Evolutionary conservation across 2,888 invertebrate genomes (phyloP), one percentile per base, ranked within the genome.

Genomic region (Campaea margaritaria): DNA sequence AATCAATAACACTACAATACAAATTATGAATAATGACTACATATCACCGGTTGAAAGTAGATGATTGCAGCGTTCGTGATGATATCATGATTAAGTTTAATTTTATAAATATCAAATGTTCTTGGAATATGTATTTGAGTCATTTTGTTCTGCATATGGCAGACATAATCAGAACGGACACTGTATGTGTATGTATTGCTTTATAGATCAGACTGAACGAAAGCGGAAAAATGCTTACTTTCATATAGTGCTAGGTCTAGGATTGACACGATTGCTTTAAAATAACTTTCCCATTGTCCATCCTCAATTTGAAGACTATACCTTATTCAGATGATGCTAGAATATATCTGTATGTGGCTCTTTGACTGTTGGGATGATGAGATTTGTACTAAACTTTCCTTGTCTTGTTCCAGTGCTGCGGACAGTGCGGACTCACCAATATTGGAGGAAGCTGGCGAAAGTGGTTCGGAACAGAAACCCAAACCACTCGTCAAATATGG

Each of bases 401-500:
- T 45, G 57, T 66, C 5, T 84, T 82, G 76, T 85, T 85, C 0
- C 81, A 93, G 93, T 90, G 87, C 93, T 90, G 91, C 89, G 89
- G 93, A 93, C 88, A 93, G 91, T 65, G 89, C 93, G 86, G 96
- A 96, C 86, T 95, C 96, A 85, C 95, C 96, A 80, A 95, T 96
- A 86, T 93, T 96, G 85, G 96, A 95, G 86, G 96, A 96, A 89
- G 95, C 95, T 76, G 94, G 95, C 84, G 94, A 94, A 86, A 95
- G 95, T 83, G 95, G 95, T 80, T 94, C 95, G 69, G 96, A 96
- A 79, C 93, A 92, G 81, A 96, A 96, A 87, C 96, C 96, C 67
- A 96, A 96, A 87, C 95, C 94, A 72, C 93, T 94, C 75, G 93
- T 96, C 81, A 97, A 97, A 93, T 98, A 97, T 93, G 98, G 98